A percentile compares a stretch with the other conserved stretches of the same genome.
These are phyloP conservation scores for Sylvietta virens DNA, from an alignment of 2,113 vertebrate species.

Conservation along the genomic window DNA sequence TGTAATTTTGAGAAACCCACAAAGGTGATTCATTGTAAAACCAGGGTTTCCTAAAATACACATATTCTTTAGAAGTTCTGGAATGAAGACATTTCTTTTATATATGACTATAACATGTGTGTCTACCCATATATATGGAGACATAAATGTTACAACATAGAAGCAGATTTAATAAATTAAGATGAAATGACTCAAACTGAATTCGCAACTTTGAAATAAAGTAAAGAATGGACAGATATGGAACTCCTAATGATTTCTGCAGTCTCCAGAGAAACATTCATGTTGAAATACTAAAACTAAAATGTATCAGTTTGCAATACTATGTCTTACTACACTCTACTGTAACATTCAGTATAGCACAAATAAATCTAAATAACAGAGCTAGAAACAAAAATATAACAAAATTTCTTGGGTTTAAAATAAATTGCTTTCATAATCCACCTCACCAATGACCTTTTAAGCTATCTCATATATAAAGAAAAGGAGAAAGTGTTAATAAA, in stretches of 20 bases:
- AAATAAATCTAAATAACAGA: neutral
- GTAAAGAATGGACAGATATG: neutral
- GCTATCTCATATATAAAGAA: neutral
- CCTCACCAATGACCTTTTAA: neutral
- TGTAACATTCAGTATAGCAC: neutral
- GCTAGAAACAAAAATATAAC: neutral
- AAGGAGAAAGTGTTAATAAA: neutral
- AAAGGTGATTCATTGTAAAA: neutral
- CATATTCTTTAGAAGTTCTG: neutral
- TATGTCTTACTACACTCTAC: neutral
- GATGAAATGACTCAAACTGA: neutral
- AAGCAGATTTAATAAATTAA: neutral
- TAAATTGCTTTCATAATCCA: neutral
- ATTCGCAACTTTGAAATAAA: conserved; percentile 3
- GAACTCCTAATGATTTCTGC: neutral
- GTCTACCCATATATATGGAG: neutral
- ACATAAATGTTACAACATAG: neutral
- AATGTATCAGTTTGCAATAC: neutral
- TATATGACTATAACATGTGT: neutral
- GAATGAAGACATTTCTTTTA: neutral
- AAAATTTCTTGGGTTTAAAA: neutral
- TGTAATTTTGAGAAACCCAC: neutral
- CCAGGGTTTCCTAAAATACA: neutral
- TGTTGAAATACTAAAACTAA: neutral
- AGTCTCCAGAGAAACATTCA: neutral